These are phyloP conservation scores for Cynopterus brachyotis DNA, from an alignment of 2,113 vertebrate species.

Conservation along the genomic window DNA sequence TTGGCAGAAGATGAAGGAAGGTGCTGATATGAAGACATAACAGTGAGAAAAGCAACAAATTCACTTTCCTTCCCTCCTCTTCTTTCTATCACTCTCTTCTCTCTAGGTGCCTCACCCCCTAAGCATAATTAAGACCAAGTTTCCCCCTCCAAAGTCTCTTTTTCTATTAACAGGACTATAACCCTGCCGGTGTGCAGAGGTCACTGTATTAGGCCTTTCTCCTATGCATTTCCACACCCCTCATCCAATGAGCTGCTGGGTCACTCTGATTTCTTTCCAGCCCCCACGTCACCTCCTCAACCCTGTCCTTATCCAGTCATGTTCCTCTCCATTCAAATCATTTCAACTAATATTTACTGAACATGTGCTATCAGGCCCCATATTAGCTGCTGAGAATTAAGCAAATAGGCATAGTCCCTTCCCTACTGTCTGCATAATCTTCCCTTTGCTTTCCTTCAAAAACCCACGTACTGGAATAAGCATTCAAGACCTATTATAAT, in stretches of 20 bases:
- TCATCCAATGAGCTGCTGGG: background rate
- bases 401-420: background rate
- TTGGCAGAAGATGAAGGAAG: constrained; percentile 36
- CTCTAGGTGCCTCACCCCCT: background rate
- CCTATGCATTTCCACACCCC: background rate
- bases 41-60: background rate
- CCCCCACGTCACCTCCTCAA: background rate
- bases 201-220: background rate
- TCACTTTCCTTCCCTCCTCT: background rate
- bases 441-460: background rate
- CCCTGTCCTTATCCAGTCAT: background rate
- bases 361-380: background rate
- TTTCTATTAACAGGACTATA: background rate
- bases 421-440: background rate
- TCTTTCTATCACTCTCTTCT: background rate
- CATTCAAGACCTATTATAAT: background rate
- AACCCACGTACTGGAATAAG: background rate
- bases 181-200: background rate
- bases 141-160: background rate
- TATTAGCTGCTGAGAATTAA: background rate
- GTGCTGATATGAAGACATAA: background rate
- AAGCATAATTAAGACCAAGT: background rate
- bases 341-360: background rate
- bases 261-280: background rate
- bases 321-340: background rate